A percentile compares a stretch with the other conserved stretches of the same genome.
These are phyloP conservation scores for Oscheius sp. DNA, from an alignment of 1,140 invertebrate species.

Conservation along the genomic window DNA sequence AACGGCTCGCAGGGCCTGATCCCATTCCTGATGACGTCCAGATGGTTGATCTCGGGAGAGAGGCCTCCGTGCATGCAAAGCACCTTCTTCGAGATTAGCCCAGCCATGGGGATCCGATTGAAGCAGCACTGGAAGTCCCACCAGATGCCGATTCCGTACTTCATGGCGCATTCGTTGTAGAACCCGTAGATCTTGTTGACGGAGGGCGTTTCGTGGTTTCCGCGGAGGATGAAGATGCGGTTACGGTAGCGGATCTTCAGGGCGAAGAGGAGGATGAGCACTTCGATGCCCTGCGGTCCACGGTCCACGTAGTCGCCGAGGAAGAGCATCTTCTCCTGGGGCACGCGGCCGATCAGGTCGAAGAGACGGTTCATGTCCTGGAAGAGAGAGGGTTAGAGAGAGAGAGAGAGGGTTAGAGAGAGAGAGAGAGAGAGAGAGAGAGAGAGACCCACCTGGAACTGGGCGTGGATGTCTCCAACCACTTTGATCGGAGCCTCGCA, in stretches of 20 bases:
- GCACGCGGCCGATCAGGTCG: slow-evolving; percentile 63
- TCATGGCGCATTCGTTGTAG: slow-evolving; percentile 61
- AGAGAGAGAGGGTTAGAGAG: too few relatives aligned
- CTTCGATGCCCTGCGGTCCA: slow-evolving; percentile 75
- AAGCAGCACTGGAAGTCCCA: slow-evolving; percentile 50
- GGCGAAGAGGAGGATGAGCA: slow-evolving; percentile 63
- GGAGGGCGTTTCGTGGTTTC: slow-evolving; percentile 70
- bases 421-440: too few relatives aligned
- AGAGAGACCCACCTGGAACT: too few relatives aligned
- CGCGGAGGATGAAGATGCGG: slow-evolving; percentile 69
- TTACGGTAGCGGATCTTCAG: slow-evolving; percentile 65
- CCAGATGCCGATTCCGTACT: slow-evolving; percentile 45
- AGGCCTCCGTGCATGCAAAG: slow-evolving; percentile 47
- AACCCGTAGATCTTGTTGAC: slow-evolving; percentile 70
- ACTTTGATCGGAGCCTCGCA: slow-evolving; percentile 58
- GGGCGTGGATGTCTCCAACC: slow-evolving; percentile 66
- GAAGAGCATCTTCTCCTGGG: slow-evolving; percentile 64
- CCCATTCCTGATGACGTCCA: slow-evolving; percentile 44
- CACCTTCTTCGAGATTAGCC: slow-evolving; percentile 47
- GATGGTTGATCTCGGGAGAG: slow-evolving; percentile 37
- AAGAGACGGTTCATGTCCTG: slow-evolving; percentile 66
- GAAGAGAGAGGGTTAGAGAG: too few relatives aligned
- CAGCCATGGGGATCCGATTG: slow-evolving; percentile 49
- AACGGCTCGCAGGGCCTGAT: slow-evolving; percentile 46
- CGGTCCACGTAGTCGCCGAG: slow-evolving; percentile 86